Base-by-base conservation (phyloP, 2,888 invertebrate species). In the Drosophila recens region DNA sequence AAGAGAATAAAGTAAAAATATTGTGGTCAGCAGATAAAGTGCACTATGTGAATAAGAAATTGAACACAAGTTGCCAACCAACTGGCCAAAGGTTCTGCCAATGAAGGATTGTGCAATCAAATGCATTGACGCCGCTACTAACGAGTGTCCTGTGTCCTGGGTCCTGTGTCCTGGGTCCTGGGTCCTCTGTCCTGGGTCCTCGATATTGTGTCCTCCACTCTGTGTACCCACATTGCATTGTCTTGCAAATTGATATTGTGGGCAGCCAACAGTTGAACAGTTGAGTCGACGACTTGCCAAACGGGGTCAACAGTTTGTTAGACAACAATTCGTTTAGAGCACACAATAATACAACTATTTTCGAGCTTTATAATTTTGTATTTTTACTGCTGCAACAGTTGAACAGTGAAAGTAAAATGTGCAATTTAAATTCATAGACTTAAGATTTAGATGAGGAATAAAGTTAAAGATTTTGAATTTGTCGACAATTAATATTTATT, bases 241-340 rank as follows among this genome's bases (percentile, higher is more conserved):
- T 77, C 82, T 82, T 67, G 78, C 84, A 84, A 87, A 84, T 84
- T 82, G 87, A 84, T 82, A 75, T 82, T 83, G 78, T 68, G 61
- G 65, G 52, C 36, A 61, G 73, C 33, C 15, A 48, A 42, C 45
- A 40, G 49, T 23, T 17, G 17, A 48, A 38, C 52, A 40, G 49
- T 23, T n/a, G 23, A 15, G 15, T 51, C 52, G 33, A 62, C 53
- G 51, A 72, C 52, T 77, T 78, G 61, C 58, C 67, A 51, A 76
- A 79, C 40, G 58, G 48, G 79, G 65, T 66, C 72, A 66, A 62
- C 52, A 61, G 67, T 66, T 79, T 73, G 80, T 67, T 70, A 51
- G 71, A 43, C 72, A 72, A 76, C 74, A 67, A 63, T 68, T 73
- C 58, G 75, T 66, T 77, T 57, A 67, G 58, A 65, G 52, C 72